Conservation (phyloP, 2,888 invertebrate genomes). For the Aphelenchoides bicaudatus region DNA sequence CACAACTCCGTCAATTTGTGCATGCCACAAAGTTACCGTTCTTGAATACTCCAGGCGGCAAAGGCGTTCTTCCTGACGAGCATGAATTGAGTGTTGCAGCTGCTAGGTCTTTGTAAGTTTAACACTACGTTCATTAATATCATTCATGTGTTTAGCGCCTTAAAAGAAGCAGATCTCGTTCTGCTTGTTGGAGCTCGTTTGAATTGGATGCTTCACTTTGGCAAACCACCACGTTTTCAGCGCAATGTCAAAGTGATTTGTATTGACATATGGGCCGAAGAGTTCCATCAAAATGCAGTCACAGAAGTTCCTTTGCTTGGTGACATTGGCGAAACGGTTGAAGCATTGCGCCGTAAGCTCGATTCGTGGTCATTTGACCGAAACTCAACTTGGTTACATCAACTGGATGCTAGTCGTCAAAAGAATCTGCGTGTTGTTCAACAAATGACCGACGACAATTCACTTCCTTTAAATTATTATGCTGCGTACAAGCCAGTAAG, state of each 20-base stretch:
- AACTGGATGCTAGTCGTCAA: conserved; percentile 37
- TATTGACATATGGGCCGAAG: conserved; percentile 83
- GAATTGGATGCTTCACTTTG: conserved; percentile 98
- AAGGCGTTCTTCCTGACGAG: conserved; percentile 66
- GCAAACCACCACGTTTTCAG: conserved; percentile 78
- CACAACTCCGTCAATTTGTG: conserved; percentile 63
- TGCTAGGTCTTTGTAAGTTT: conserved; percentile 71
- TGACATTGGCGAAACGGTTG: conserved; percentile 65
- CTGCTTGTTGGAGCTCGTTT: conserved; percentile 82
- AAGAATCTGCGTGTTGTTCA: conserved; percentile 60
- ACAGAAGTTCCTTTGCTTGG: conserved; percentile 78
- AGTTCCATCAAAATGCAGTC: conserved; percentile 82
- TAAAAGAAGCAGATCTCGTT: conserved; percentile 82
- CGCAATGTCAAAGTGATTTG: conserved; percentile 82
- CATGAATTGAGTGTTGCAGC: conserved; percentile 74
- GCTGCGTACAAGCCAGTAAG: conserved; percentile 83
- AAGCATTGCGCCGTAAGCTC: conserved; percentile 23
- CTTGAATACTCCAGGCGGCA: conserved; percentile 89
- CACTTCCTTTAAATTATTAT: conserved; percentile 85
- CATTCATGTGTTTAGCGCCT: conserved; percentile 65
- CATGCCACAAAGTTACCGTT: conserved; percentile 76
- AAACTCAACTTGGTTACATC: conserved; percentile 40
- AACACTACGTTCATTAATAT: not conserved
- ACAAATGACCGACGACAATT: conserved; percentile 71
- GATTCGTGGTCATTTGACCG: conserved; percentile 40